These are phyloP conservation scores for Megalopta genalis DNA, from an alignment of 1,140 invertebrate genomes.

Conservation along the genomic window DNA sequence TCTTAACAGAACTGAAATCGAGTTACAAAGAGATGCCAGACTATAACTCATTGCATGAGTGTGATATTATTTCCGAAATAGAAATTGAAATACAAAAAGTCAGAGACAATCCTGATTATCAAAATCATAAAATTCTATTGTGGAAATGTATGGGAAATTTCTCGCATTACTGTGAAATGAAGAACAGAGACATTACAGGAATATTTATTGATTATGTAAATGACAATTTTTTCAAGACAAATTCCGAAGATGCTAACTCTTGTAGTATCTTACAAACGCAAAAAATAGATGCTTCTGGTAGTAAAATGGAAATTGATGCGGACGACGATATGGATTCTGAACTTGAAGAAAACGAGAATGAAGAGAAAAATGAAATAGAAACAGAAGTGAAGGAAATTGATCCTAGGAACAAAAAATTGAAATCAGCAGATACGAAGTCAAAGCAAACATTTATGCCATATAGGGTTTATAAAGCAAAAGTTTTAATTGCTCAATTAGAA, in stretches of 20 bases:
- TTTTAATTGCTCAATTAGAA: slow-evolving; percentile 86
- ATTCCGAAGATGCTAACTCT: slow-evolving; percentile 77
- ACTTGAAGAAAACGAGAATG: slow-evolving; percentile 61
- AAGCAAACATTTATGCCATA: slow-evolving; percentile 45
- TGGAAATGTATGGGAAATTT: slow-evolving; percentile 90
- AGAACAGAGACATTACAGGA: slow-evolving; percentile 88
- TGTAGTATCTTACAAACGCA: slow-evolving; percentile 78
- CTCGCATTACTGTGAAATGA: slow-evolving; percentile 86
- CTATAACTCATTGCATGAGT: slow-evolving; percentile 56
- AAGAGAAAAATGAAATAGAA: slow-evolving; percentile 26
- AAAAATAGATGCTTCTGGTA: slow-evolving; percentile 38
- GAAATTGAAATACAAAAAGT: slow-evolving; percentile 65
- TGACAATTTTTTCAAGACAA: slow-evolving; percentile 79
- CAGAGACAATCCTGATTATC: slow-evolving; percentile 83
- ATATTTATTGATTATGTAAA: slow-evolving; percentile 91
- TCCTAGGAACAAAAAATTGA: slow-evolving; percentile 51
- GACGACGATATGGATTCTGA: slow-evolving; percentile 63
- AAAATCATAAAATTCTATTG: slow-evolving; percentile 88
- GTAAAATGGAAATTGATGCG: slow-evolving; percentile 49
- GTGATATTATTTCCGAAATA: slow-evolving; percentile 65
- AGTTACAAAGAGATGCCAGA: slow-evolving; percentile 58
- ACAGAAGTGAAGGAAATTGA: slow-evolving; percentile 12
- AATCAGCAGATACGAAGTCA: slow-evolving; percentile 12
- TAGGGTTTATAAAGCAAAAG: slow-evolving; percentile 81
- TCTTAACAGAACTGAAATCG: slow-evolving; percentile 82